Conservation (phyloP, 2,797 vertebrate genomes). For the Streptopelia turtur region DNA sequence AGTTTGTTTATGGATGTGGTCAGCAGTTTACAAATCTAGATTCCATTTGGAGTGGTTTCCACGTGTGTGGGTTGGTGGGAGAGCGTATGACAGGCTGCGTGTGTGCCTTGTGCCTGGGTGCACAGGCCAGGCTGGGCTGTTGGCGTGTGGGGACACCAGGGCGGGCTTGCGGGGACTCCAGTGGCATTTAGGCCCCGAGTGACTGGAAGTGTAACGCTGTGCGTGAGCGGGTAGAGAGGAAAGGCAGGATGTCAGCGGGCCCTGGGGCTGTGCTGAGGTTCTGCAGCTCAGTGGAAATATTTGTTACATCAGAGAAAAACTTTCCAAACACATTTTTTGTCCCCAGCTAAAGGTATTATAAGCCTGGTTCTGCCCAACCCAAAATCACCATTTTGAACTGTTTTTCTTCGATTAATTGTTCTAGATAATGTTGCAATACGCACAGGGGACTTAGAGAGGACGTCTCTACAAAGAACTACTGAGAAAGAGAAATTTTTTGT, state of each 20-base stretch:
- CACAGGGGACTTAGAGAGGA: background rate
- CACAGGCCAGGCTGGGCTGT: background rate
- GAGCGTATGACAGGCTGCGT: background rate
- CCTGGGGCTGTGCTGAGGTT: background rate
- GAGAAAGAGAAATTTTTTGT: background rate
- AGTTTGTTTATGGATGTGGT: conserved; percentile 72
- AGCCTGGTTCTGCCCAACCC: background rate
- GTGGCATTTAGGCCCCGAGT: background rate
- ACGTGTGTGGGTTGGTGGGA: conserved; percentile 50
- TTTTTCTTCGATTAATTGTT: background rate
- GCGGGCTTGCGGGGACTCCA: too few relatives aligned
- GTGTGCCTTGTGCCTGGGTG: background rate
- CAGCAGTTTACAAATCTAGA: conserved; percentile 70
- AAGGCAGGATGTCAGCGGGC: background rate
- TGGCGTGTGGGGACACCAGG: background rate
- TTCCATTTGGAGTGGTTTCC: conserved; percentile 48
- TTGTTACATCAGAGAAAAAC: conserved; percentile 10
- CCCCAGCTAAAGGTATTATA: background rate
- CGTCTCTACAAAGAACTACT: background rate
- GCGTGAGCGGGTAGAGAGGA: background rate
- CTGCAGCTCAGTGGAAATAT: conserved; percentile 11
- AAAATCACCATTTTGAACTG: background rate
- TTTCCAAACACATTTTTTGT: conserved; percentile 24
- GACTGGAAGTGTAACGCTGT: background rate
- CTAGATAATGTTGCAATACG: background rate